A percentile compares a stretch with the other conserved stretches of the same genome.
phyloP scores from a whole-genome alignment of 2,888 invertebrate genomes.

The Lissocephala sabroskyi region DNA sequence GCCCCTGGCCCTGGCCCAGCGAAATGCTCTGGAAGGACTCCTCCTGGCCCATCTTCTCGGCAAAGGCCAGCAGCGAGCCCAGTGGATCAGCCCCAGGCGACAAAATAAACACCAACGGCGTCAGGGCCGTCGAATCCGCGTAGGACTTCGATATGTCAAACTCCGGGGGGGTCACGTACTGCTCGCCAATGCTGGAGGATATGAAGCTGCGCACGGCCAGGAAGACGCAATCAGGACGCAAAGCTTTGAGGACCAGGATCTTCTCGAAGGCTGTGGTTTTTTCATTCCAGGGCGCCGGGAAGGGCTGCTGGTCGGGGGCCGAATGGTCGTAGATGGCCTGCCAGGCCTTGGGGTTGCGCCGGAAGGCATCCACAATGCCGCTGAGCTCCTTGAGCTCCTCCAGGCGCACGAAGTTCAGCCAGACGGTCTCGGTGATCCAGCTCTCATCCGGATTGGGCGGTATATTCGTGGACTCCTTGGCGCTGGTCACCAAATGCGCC shows the following conservation, averaged over 20 bases:
- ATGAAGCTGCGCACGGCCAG: constrained; percentile 86
- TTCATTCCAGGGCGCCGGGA: constrained; percentile 80
- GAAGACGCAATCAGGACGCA: constrained; percentile 89
- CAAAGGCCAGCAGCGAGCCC: constrained; percentile 75
- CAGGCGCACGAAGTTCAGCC: constrained; percentile 86
- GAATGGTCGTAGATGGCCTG: constrained; percentile 78
- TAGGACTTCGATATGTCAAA: constrained; percentile 87
- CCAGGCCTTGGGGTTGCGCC: constrained; percentile 74
- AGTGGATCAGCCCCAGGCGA: constrained; percentile 92
- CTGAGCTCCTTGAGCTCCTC: constrained; percentile 77
- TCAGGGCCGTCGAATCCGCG: constrained; percentile 83
- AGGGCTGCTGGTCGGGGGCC: constrained; percentile 79
- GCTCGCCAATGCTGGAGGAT: constrained; percentile 79
- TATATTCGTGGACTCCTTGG: constrained; percentile 61
- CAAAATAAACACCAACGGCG: constrained; percentile 90
- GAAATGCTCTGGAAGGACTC: constrained; percentile 87
- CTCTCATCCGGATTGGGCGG: constrained; percentile 80
- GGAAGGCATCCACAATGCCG: constrained; percentile 78
- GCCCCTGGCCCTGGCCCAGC: constrained; percentile 91
- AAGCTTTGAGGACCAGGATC: constrained; percentile 83
- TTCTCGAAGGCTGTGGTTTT: constrained; percentile 82
- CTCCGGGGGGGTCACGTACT: constrained; percentile 90
- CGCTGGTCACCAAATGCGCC: constrained; percentile 83
- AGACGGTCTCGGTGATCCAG: constrained; percentile 86
- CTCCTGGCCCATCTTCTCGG: constrained; percentile 83